Conservation (phyloP, 1,140 invertebrate genomes). For the Coelopa frigida region DNA sequence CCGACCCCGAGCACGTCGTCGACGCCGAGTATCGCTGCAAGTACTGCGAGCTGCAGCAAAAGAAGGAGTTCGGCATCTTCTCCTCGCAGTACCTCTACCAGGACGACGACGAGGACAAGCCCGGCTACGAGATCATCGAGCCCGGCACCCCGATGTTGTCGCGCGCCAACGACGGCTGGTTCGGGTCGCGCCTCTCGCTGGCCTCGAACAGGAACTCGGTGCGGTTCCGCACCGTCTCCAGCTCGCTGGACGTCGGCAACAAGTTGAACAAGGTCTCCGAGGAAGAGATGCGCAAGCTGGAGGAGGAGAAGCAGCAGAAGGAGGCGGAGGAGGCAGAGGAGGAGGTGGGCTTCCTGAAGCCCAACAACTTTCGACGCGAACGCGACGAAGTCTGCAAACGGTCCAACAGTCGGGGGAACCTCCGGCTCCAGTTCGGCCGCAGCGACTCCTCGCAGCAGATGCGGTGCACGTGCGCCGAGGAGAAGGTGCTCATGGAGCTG, state of each 20-base stretch:
- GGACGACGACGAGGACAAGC: conserved; percentile 53
- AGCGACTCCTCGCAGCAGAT: not conserved
- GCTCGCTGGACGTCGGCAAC: conserved; percentile 36
- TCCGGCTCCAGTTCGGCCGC: not conserved
- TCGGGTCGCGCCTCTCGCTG: conserved; percentile 44
- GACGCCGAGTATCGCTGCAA: conserved; percentile 15
- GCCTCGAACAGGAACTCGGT: conserved; percentile 15
- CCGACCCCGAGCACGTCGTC: not conserved
- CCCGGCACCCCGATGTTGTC: conserved; percentile 59
- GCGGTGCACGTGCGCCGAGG: conserved; percentile 27
- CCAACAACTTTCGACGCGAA: conserved; percentile 36
- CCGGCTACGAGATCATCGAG: conserved; percentile 58
- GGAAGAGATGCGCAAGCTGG: conserved; percentile 15
- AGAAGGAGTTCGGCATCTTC: conserved; percentile 46
- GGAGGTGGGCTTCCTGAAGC: conserved; percentile 30
- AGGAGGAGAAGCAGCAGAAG: conserved; percentile 15
- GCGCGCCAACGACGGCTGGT: conserved; percentile 59
- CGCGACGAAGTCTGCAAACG: conserved; percentile 23
- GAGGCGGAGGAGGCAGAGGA: no score
- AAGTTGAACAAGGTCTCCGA: conserved; percentile 25
- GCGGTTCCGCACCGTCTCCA: conserved; percentile 35
- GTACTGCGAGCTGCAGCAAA: conserved; percentile 32
- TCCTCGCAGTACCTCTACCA: conserved; percentile 62
- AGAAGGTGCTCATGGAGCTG: conserved; percentile 16
- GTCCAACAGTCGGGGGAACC: not conserved